These are phyloP conservation scores for Eretmochelys imbricata DNA, from an alignment of 2,113 vertebrate genomes.

Conservation along the genomic window DNA sequence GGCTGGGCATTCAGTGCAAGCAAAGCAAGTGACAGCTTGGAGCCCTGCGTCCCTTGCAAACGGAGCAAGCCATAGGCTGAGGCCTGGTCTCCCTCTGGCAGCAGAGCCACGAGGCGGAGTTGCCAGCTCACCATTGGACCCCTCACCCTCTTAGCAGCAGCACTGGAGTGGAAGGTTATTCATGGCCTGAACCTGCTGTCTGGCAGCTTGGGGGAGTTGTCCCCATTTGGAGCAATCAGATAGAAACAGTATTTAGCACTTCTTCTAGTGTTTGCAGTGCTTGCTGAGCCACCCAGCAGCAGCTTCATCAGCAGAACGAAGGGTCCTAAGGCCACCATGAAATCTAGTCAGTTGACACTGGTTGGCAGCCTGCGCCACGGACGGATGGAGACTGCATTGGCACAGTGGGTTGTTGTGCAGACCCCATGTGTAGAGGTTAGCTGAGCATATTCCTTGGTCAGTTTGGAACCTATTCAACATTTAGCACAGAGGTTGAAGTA, in stretches of 20 bases:
- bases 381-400: too few relatives aligned
- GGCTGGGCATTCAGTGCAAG: constrained; percentile 22
- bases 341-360: neutral
- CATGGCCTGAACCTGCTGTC: neutral
- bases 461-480: neutral
- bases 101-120: neutral
- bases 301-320: neutral
- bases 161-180: neutral
- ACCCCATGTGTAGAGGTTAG: neutral
- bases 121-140: neutral
- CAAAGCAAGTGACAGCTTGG: neutral
- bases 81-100: neutral
- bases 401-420: neutral
- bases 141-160: neutral
- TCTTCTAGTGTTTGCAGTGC: neutral
- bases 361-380: too few relatives aligned
- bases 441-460: neutral
- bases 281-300: neutral
- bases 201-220: neutral
- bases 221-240: neutral
- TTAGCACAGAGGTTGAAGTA: neutral
- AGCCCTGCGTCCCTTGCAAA: neutral
- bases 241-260: neutral
- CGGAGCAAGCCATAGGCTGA: neutral
- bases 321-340: neutral